Conservation (phyloP, 2,113 vertebrate genomes). For the Perca flavescens region DNA sequence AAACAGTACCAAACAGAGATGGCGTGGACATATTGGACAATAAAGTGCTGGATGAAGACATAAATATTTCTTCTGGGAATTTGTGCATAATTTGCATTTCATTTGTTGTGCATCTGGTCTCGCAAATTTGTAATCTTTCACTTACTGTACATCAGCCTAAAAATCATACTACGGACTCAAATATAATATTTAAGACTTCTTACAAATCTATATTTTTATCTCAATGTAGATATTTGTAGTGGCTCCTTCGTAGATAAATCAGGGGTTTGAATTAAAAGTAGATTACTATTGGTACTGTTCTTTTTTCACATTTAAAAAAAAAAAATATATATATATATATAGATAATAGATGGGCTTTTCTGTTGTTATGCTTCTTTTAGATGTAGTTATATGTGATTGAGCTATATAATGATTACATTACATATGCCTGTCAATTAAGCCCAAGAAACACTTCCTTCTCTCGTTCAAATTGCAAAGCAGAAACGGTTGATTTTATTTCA, state of each 20-base stretch:
- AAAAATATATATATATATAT: too few species aligned
- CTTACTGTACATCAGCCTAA: background rate
- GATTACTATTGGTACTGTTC: background rate
- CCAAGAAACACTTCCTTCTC: background rate
- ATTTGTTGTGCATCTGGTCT: background rate
- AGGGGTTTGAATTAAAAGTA: background rate
- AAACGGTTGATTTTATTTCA: background rate
- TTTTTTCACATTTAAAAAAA: too few species aligned
- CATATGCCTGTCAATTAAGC: background rate
- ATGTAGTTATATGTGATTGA: background rate
- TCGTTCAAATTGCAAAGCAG: background rate
- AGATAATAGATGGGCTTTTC: background rate
- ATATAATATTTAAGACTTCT: background rate
- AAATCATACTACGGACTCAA: background rate
- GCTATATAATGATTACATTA: background rate
- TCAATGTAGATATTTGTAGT: constrained; percentile 2
- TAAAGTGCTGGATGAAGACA: background rate
- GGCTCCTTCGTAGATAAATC: background rate
- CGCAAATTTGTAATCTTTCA: background rate
- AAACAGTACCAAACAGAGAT: background rate
- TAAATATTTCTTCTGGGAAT: background rate
- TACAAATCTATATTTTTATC: background rate
- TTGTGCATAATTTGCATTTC: background rate
- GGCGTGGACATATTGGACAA: background rate
- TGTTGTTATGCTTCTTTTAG: background rate